Evolutionary conservation across 2,888 invertebrate species (phyloP).

Genomic region (Lasioglossum zephyrum): DNA sequence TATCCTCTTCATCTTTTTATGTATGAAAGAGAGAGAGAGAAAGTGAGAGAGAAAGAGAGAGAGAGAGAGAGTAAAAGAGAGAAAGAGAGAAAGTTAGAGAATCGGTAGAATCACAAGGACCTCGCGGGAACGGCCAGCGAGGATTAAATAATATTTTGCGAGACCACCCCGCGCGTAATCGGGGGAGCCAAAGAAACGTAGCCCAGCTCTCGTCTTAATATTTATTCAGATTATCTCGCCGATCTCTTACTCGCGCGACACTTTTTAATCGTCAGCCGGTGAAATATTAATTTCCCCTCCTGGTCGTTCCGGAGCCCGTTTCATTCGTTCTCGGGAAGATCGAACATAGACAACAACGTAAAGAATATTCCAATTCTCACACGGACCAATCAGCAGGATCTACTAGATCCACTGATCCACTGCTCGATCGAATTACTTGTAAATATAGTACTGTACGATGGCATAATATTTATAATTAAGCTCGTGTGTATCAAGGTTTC

Average conservation of each 20-base stretch:
- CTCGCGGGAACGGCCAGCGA: slow-evolving; percentile 79
- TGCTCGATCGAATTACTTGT: slow-evolving; percentile 77
- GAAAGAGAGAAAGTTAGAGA: slow-evolving; percentile 29
- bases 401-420: slow-evolving; percentile 41
- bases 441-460: slow-evolving; percentile 79
- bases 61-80: neutral
- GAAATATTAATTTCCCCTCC: slow-evolving; percentile 84
- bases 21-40: neutral
- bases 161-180: slow-evolving; percentile 41
- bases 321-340: slow-evolving; percentile 25
- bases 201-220: slow-evolving; percentile 61
- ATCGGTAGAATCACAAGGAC: slow-evolving; percentile 44
- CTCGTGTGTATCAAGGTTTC: slow-evolving; percentile 80
- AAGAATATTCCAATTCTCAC: neutral
- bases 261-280: slow-evolving; percentile 43
- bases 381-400: slow-evolving; percentile 30
- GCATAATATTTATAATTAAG: slow-evolving; percentile 76
- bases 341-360: slow-evolving; percentile 10
- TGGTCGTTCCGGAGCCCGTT: slow-evolving; percentile 75
- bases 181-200: slow-evolving; percentile 65
- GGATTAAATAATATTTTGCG: slow-evolving; percentile 83
- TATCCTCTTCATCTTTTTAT: neutral
- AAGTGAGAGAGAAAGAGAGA: neutral
- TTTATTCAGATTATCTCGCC: slow-evolving; percentile 58
- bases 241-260: slow-evolving; percentile 45